Evolutionary conservation across 2,797 vertebrate genomes (phyloP), one percentile per base, ranked within the genome.

Genomic region (Macrochelys suwanniensis): DNA sequence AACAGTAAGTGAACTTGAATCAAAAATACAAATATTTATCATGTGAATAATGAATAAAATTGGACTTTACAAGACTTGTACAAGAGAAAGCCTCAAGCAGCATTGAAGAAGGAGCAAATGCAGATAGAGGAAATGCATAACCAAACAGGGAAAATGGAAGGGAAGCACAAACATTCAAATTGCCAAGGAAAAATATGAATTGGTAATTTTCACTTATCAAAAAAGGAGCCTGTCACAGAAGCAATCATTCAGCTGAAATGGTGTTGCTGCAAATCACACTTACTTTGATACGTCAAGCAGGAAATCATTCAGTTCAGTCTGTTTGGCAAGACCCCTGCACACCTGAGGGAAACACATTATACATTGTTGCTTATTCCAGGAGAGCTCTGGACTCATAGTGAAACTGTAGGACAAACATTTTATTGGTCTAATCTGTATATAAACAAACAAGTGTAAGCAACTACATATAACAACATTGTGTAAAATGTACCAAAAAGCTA

Each of bases 271-370:
- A 54, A 87, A 93, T 49, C 57, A 89, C 88, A 98, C 99, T 99
- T 99, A 99, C 99, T 99, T 99, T n/a, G 99, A 99, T 94, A 99
- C 99, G 92, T 99, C 99, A 95, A 99, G 99, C 84, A 99, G 99
- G 98, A 99, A 99, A 98, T 99, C 99, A 91, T 99, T 99, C 98
- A 99, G 97, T 95, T 99, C 99, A 11, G 99, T 99, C 98, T 99
- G 99, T 97, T 99, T 99, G 97, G 99, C 99, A 94, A 99, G 99
- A 96, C 99, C 99, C 97, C 99, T 98, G 98, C 99, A 99, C 84
- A 99, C 99, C 99, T 99, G 97, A 96, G 84, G 11, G 87, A 42
- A 65, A 96, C 17, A 96, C 76, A 93, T 78, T 54, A 57, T 0
- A 10, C 54, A 83, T 84, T 94, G 94, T 84, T n/a, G 45, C 88